Evolutionary conservation across 2,888 invertebrate genomes (phyloP), one percentile per base, ranked within the genome.

Genomic region (Lucinisca nassula): DNA sequence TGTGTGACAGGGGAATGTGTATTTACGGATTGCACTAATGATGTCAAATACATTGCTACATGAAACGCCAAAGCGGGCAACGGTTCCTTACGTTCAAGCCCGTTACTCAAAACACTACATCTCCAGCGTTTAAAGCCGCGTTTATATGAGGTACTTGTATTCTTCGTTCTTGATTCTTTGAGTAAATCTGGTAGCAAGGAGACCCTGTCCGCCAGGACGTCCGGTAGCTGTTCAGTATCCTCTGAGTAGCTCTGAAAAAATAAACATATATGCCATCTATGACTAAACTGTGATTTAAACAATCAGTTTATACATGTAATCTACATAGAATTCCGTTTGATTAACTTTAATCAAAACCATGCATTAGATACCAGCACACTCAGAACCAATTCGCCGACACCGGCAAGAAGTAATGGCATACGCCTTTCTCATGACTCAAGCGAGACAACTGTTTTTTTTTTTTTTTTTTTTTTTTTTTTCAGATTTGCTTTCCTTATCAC

Each of bases 141-240:
- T 17, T 79, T 35, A 37, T 79, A 70, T 45, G 67, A 67, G 1
- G 6, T 45, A 40, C 30, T 32, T 12, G 79, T 79, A 45, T 35
- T 72, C 3, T 12, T 49, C 6, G 79, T 72, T 51, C 79, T 40
- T 6, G 72, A 79, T n/a, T 70, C 27, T 37, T 72, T 17, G n/a
- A 79, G 32, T 32, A 79, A 10, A 2, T 72, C 79, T 49, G 79
- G 79, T 35, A 79, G 79, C n/a, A 79, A 38, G 79, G 8, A n/a
- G 30, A 89, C 77, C 49, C 78, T 87, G 27, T 32, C 84, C 17
- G 61, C 72, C 79, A 74, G 35, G 32, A 82, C 76, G 24, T 76
- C 75, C 58, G 77, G 49, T 21, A 61, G 37, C 32, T 30, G 40
- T 10, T 58, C 51, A 21, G 67, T 76, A 3, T 82, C 75, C 35